phyloP scores from a whole-genome alignment of 2,797 vertebrate genomes.

The Synanceia verrucosa region DNA sequence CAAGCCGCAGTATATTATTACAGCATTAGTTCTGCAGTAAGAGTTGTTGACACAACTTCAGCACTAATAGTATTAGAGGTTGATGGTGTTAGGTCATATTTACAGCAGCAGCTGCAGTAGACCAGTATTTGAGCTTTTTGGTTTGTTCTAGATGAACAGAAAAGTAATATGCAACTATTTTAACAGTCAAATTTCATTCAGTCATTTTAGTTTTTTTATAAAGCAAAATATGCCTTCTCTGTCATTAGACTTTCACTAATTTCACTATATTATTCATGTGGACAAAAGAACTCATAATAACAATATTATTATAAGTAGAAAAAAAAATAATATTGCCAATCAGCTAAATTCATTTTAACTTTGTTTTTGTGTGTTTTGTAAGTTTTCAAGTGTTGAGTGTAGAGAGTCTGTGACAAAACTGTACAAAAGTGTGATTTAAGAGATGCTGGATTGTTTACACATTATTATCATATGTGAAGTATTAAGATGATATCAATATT shows the following conservation, averaged over 20 bases:
- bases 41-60: background rate
- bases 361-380: background rate
- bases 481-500: too few species aligned
- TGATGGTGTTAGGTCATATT: background rate
- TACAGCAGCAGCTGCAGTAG: background rate
- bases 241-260: background rate
- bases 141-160: background rate
- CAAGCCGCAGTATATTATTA: slow-evolving; percentile 8
- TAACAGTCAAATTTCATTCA: background rate
- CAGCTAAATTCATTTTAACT: background rate
- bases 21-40: background rate
- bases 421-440: background rate
- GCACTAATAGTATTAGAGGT: background rate
- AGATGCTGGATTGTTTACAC: background rate
- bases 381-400: too few species aligned
- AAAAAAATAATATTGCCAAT: background rate
- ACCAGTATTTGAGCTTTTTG: background rate
- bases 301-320: background rate
- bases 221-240: background rate
- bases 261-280: background rate
- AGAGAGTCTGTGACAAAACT: background rate
- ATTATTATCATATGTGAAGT: background rate
- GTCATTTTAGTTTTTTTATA: background rate
- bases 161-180: background rate
- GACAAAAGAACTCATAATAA: background rate